phyloP scores from a whole-genome alignment of 2,888 invertebrate genomes.

The Pharmacophagus antenor region DNA sequence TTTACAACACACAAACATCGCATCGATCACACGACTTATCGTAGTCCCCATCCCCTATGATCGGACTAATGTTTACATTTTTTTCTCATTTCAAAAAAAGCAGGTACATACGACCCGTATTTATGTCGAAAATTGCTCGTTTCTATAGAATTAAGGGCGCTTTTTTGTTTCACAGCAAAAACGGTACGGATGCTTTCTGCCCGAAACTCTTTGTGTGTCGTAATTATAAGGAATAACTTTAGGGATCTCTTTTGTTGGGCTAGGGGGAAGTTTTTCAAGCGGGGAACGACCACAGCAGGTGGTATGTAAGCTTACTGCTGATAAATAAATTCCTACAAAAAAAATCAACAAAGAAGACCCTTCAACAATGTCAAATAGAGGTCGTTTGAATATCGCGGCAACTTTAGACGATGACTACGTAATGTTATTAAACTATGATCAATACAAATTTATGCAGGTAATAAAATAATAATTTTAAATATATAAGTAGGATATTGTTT shows the following conservation, averaged over 20 bases:
- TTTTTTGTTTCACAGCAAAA: constrained; percentile 65
- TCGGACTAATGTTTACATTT: constrained; percentile 72
- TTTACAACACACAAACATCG: constrained; percentile 38
- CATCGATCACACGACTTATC: constrained; percentile 39
- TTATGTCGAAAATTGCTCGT: constrained; percentile 55
- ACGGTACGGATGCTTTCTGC: constrained; percentile 53
- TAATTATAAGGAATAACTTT: constrained; percentile 78
- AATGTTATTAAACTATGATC: constrained; percentile 12
- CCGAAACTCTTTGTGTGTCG: constrained; percentile 67
- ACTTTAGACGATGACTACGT: constrained; percentile 5
- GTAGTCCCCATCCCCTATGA: constrained; percentile 41
- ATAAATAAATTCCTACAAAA: constrained; percentile 63
- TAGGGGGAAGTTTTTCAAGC: constrained; percentile 72
- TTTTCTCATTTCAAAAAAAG: constrained; percentile 63
- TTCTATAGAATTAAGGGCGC: constrained; percentile 59
- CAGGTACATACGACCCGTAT: constrained; percentile 49
- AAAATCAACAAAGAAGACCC: constrained; percentile 68
- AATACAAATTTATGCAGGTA: not conserved
- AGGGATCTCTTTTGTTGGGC: constrained; percentile 71
- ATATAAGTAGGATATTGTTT: constrained; percentile 9
- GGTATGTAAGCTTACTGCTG: constrained; percentile 69
- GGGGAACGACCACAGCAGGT: constrained; percentile 79
- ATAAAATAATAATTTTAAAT: not conserved
- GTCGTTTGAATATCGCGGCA: constrained; percentile 45
- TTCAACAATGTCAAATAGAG: constrained; percentile 72